Percentiles rank a stretch among this genome's conserved stretches.
phyloP scores from a whole-genome alignment of 2,113 vertebrate genomes.

The Azemiops feae region DNA sequence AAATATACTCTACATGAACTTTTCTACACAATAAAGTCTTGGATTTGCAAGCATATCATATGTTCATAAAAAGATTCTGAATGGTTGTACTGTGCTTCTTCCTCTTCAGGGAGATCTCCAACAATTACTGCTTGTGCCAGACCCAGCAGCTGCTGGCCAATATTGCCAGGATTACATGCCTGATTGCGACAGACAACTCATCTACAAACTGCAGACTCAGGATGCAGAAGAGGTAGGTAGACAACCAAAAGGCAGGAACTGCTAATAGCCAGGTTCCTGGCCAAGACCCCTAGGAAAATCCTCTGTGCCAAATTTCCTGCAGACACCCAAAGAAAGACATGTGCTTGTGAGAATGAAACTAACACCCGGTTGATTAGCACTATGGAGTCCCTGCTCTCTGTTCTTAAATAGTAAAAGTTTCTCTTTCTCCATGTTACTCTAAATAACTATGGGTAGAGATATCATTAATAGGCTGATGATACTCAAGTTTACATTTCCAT shows the following conservation, averaged over 20 bases:
- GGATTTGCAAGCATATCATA: background rate
- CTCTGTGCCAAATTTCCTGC: background rate
- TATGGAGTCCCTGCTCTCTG: background rate
- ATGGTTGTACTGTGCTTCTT: background rate
- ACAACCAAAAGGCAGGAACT: background rate
- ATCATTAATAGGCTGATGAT: background rate
- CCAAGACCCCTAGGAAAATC: background rate
- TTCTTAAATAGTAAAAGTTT: background rate
- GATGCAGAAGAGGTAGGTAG: conserved; percentile 51
- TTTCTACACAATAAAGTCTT: background rate
- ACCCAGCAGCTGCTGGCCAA: conserved; percentile 75
- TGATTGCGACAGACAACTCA: conserved; percentile 73
- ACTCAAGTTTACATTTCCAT: background rate
- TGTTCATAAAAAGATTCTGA: background rate
- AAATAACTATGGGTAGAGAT: background rate
- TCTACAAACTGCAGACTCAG: conserved; percentile 58
- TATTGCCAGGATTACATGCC: conserved; percentile 84
- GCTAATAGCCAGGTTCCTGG: background rate
- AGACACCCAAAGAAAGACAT: background rate
- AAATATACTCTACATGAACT: background rate
- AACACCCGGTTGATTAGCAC: background rate
- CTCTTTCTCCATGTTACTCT: background rate
- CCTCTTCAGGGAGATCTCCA: conserved; percentile 83
- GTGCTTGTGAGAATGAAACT: background rate
- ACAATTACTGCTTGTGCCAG: conserved; percentile 80